Conservation (phyloP, 2,888 invertebrate species). For the Folsomia manolachei region DNA sequence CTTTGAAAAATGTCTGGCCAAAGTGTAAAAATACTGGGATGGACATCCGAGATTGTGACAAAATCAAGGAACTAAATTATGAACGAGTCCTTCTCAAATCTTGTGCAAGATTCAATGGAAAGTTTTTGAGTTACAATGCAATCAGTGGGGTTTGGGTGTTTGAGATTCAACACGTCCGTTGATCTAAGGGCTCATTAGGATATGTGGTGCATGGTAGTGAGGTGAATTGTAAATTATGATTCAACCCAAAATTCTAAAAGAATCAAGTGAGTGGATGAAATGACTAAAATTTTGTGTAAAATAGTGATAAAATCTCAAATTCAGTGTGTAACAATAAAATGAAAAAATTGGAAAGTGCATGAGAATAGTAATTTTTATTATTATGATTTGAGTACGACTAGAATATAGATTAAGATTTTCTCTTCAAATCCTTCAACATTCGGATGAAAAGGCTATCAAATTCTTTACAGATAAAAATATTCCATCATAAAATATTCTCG, state of each 20-base stretch:
- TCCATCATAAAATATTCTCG: too few species aligned
- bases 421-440: too few species aligned
- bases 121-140: slow-evolving; percentile 20
- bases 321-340: neutral
- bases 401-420: too few species aligned
- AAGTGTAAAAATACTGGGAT: slow-evolving; percentile 71
- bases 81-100: neutral
- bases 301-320: neutral
- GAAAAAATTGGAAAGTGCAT: neutral
- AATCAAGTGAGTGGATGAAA: neutral
- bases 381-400: too few species aligned
- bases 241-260: neutral
- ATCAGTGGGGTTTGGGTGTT: slow-evolving; percentile 20
- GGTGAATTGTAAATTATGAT: neutral
- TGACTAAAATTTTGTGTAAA: neutral
- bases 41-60: slow-evolving; percentile 42
- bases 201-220: neutral
- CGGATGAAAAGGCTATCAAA: too few species aligned
- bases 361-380: too few species aligned
- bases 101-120: slow-evolving; percentile 12
- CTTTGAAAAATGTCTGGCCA: slow-evolving; percentile 92
- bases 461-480: too few species aligned
- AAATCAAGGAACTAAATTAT: neutral
- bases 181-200: neutral
- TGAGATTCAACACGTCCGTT: slow-evolving; percentile 1